Evolutionary conservation across 2,888 invertebrate genomes (phyloP).

Genomic region (Drosophila flavopinicola): DNA sequence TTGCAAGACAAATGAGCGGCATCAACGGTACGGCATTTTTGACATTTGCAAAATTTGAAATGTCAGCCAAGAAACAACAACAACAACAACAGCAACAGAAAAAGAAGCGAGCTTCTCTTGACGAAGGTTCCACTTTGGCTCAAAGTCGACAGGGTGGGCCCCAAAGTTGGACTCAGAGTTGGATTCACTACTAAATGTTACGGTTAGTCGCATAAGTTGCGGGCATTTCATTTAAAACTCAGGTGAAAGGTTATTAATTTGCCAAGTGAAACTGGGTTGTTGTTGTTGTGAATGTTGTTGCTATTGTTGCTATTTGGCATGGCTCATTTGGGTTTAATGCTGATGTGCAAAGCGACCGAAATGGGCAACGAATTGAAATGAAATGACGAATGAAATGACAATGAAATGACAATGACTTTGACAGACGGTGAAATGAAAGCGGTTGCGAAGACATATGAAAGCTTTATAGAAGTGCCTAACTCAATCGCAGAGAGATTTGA

Average conservation of each 20-base stretch:
- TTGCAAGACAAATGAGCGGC: slow-evolving; percentile 74
- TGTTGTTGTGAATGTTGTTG: slow-evolving; percentile 40
- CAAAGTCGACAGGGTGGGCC: slow-evolving; percentile 32
- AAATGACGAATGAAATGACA: slow-evolving; percentile 53
- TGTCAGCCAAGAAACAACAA: slow-evolving; percentile 58
- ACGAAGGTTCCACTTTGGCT: slow-evolving; percentile 66
- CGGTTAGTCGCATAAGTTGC: slow-evolving; percentile 56
- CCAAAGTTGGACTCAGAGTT: neutral
- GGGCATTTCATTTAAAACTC: slow-evolving; percentile 75
- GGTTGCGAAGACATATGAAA: slow-evolving; percentile 14
- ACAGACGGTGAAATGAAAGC: slow-evolving; percentile 49
- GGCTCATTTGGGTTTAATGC: slow-evolving; percentile 73
- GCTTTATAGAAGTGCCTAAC: neutral
- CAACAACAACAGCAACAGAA: neutral
- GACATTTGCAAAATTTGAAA: slow-evolving; percentile 80
- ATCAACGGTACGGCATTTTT: slow-evolving; percentile 60
- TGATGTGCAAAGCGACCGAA: slow-evolving; percentile 43
- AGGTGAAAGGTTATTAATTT: slow-evolving; percentile 80
- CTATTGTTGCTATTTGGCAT: slow-evolving; percentile 33
- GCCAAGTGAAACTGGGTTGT: slow-evolving; percentile 60
- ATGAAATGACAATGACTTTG: slow-evolving; percentile 20
- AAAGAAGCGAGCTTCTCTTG: slow-evolving; percentile 44
- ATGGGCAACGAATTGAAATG: slow-evolving; percentile 22
- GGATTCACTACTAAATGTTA: slow-evolving; percentile 28
- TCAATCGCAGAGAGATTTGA: no score